phyloP scores from a whole-genome alignment of 1,140 invertebrate species.

The Bombus confusus region DNA sequence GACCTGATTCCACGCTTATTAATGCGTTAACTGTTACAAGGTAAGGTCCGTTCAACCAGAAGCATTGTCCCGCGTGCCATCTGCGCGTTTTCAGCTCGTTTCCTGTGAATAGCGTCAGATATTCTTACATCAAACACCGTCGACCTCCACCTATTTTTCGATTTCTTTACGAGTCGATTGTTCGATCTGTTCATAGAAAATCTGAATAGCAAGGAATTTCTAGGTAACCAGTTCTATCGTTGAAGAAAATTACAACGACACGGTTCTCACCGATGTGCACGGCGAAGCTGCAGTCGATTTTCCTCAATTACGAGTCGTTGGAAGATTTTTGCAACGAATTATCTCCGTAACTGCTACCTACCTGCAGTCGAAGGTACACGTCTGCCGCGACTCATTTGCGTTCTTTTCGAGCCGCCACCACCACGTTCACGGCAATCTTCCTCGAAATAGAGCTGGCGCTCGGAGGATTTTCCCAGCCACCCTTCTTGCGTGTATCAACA shows the following conservation, averaged over 20 bases:
- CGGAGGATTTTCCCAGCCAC: not conserved
- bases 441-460: not conserved
- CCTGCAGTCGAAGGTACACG: not conserved
- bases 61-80: not conserved
- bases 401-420: not conserved
- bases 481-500: slow-evolving; percentile 19
- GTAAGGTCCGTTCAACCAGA: not conserved
- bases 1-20: slow-evolving; percentile 2
- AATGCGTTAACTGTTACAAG: slow-evolving; percentile 21
- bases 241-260: too few relatives aligned
- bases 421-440: not conserved
- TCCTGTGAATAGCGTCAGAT: not conserved
- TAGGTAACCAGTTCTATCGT: not conserved
- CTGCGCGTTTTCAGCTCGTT: not conserved
- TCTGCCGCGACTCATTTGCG: not conserved
- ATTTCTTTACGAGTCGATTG: not conserved
- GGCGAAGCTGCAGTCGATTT: too few relatives aligned
- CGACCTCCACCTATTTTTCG: not conserved
- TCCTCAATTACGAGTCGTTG: not conserved
- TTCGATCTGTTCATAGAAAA: not conserved
- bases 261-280: too few relatives aligned
- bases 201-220: not conserved
- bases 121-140: not conserved
- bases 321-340: not conserved
- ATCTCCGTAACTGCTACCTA: too few relatives aligned